Base-by-base conservation (phyloP, 1,140 invertebrate genomes). In the Caenorhabditis tropicalis region DNA sequence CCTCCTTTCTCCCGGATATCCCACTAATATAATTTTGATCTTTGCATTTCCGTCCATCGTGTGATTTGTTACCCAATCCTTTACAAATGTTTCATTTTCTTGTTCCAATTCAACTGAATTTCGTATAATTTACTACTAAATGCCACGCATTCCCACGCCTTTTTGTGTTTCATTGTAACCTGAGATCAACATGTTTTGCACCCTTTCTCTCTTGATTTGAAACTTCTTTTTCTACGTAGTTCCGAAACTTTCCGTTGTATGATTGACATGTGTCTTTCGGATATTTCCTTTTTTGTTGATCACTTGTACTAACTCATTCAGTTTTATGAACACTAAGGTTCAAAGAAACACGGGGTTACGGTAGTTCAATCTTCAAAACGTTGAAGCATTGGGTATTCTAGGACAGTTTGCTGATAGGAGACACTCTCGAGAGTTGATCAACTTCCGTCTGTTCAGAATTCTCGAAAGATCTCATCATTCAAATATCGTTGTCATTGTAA, bases 171-270 rank as follows among this genome's bases (percentile, higher is more conserved):
- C 48, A 15, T 29, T n/a, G 58, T 33, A 65, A 65, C 31, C 58
- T 16, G 58, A 65, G 58, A 15, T 33, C 33, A 65, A 65, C 58
- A 65, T 65, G 58, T 65, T 65, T 65, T 65, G 21, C 10, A 33
- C 16, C 31, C 16, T 65, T 19, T 16, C 7, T 36, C 5, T 4
- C 3, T n/a, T 27, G 21, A 27, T 33, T 3, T 10, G 10, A 16
- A 10, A 16, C 15, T 56, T 27, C 2, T 56, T 24, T 27, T 24
- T 10, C 21, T 21, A 33, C 58, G 58, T 36, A 31, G 16, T 65
- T 65, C 58, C 58, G 21, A 27, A 36, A 5, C 10, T n/a, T 60
- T 65, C 0, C 29, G 27, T 65, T 65, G 2, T 33, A 65, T 33
- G 31, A 65, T 65, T 65, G 58, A 16, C 53, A 56, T 15, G 21